A percentile compares a stretch with the other conserved stretches of the same genome.
Evolutionary conservation across 2,797 vertebrate genomes (phyloP).

Genomic region (Lithobates sylvaticus): DNA sequence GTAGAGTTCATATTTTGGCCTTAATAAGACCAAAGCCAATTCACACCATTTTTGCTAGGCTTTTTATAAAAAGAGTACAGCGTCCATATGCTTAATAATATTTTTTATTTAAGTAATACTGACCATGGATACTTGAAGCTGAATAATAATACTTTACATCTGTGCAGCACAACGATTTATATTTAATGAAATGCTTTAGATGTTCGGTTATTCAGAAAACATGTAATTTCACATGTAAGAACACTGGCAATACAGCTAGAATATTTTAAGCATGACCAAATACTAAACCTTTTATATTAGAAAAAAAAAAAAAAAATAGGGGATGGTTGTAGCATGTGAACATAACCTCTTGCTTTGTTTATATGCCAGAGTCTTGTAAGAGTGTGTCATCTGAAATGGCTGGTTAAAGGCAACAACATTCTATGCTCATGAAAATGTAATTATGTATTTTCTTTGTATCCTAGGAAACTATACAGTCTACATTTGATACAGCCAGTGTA

Average conservation of each 20-base stretch:
- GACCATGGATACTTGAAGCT: too few species aligned
- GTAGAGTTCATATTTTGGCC: neutral
- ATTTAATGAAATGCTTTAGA: too few species aligned
- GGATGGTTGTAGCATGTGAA: neutral
- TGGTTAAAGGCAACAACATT: neutral
- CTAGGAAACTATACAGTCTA: slow-evolving; percentile 79
- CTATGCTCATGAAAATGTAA: neutral
- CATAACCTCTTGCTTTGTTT: neutral
- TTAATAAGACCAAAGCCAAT: too few species aligned
- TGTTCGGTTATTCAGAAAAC: neutral
- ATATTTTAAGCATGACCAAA: too few species aligned
- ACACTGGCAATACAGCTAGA: neutral
- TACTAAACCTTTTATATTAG: neutral
- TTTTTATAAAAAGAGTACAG: too few species aligned
- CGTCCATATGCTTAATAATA: too few species aligned
- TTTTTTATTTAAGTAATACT: too few species aligned
- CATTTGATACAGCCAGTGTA: slow-evolving; percentile 78
- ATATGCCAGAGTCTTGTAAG: neutral
- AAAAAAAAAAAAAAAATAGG: neutral
- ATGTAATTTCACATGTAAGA: neutral
- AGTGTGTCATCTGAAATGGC: neutral
- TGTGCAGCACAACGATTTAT: too few species aligned
- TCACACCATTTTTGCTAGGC: too few species aligned
- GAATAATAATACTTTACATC: too few species aligned
- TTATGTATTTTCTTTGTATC: slow-evolving; percentile 33